These are phyloP conservation scores for Teleopsis dalmanni DNA, from an alignment of 1,140 invertebrate genomes.

Conservation along the genomic window DNA sequence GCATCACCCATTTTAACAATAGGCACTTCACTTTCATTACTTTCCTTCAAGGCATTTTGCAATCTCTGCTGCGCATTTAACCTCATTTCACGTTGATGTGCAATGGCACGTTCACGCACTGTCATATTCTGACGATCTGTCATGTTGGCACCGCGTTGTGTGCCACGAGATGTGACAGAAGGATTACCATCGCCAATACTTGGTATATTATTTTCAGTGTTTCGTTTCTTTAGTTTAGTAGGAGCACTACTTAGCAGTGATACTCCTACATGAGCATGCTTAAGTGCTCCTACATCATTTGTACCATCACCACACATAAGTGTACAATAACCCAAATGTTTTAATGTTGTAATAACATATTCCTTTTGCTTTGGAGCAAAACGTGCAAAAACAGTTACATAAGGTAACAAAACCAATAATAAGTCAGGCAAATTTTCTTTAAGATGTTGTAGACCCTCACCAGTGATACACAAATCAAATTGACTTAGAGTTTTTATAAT, in stretches of 20 bases:
- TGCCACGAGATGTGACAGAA: background rate
- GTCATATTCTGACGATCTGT: constrained; percentile 20
- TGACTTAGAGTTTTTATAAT: constrained; percentile 53
- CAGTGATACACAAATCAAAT: constrained; percentile 90
- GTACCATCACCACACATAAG: constrained; percentile 99
- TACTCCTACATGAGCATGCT: constrained; percentile 85
- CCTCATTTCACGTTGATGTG: constrained; percentile 35
- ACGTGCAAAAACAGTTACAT: constrained; percentile 83
- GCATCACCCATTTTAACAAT: constrained; percentile 96
- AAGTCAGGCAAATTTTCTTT: constrained; percentile 56
- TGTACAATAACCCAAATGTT: constrained; percentile 79
- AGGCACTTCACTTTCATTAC: constrained; percentile 85
- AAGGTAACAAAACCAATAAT: constrained; percentile 68
- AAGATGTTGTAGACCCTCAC: constrained; percentile 76
- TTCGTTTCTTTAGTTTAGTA: constrained; percentile 48
- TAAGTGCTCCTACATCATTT: constrained; percentile 99
- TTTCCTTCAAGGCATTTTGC: constrained; percentile 66
- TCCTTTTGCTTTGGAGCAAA: constrained; percentile 98
- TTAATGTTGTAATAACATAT: constrained; percentile 83
- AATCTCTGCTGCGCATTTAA: constrained; percentile 43
- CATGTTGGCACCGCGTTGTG: background rate
- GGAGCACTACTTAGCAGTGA: constrained; percentile 84
- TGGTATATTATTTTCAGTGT: constrained; percentile 24
- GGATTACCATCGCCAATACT: constrained; percentile 18
- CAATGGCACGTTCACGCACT: constrained; percentile 35